Evolutionary conservation across 2,113 vertebrate genomes (phyloP).

Genomic region (Myodes glareolus): DNA sequence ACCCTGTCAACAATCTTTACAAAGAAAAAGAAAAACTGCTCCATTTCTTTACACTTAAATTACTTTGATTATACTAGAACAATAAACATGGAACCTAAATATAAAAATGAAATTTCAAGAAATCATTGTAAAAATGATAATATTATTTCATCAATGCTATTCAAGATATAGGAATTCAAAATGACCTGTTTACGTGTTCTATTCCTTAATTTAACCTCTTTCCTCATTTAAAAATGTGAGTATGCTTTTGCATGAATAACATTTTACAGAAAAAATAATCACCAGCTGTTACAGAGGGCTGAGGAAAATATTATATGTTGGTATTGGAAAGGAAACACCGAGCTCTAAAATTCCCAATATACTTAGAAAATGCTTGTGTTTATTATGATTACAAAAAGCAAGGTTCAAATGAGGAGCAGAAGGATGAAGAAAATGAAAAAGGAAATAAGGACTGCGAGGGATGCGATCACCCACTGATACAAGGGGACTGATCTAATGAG

Average conservation of each 20-base stretch:
- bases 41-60: background rate
- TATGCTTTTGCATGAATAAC: background rate
- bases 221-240: fast-evolving
- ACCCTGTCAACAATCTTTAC: background rate
- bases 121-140: background rate
- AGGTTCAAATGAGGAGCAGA: too few species aligned
- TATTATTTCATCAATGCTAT: background rate
- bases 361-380: background rate
- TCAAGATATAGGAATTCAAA: background rate
- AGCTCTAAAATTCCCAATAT: background rate
- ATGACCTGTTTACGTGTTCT: background rate
- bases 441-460: too few species aligned
- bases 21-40: background rate
- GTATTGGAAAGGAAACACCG: background rate
- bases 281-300: background rate
- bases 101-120: background rate
- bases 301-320: background rate
- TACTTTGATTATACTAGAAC: background rate
- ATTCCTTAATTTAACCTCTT: background rate
- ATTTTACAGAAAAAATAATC: background rate
- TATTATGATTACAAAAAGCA: background rate
- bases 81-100: background rate
- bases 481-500: too few species aligned
- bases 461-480: too few species aligned
- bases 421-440: too few species aligned